Percentiles rank a stretch among this genome's conserved stretches.
These are phyloP conservation scores for Catajapyx aquilonaris DNA, from an alignment of 1,140 invertebrate species.

Conservation along the genomic window DNA sequence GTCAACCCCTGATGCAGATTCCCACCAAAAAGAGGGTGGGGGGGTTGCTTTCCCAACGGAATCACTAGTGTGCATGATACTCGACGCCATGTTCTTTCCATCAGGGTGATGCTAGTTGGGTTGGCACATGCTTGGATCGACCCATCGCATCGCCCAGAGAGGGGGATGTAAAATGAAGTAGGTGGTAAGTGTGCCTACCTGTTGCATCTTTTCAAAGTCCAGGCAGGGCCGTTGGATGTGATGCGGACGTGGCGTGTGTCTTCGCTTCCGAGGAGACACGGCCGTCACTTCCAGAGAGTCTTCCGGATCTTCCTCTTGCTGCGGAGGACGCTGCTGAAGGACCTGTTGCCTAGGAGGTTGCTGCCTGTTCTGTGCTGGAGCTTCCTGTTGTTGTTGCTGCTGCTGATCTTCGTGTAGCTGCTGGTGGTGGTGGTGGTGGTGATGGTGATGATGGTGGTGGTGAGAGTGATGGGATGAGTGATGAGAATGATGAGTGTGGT, in stretches of 20 bases:
- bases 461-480: slow-evolving; percentile 12
- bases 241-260: slow-evolving; percentile 28
- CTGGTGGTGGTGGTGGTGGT: slow-evolving; percentile 8
- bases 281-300: slow-evolving; percentile 7
- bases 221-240: slow-evolving; percentile 60
- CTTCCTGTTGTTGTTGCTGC: slow-evolving; percentile 16
- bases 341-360: background rate
- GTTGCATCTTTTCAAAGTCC: slow-evolving; percentile 93
- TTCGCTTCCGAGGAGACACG: slow-evolving; percentile 29
- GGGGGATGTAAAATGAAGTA: too few relatives aligned
- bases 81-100: too few relatives aligned
- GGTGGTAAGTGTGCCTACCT: too few relatives aligned
- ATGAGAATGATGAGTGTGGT: slow-evolving; percentile 14
- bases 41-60: too few relatives aligned
- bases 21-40: too few relatives aligned
- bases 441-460: slow-evolving; percentile 10
- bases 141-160: too few relatives aligned
- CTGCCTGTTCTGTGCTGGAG: slow-evolving; percentile 7
- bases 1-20: too few relatives aligned
- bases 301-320: too few relatives aligned
- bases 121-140: too few relatives aligned
- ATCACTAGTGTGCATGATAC: too few relatives aligned
- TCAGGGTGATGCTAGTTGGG: too few relatives aligned
- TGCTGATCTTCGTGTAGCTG: too few relatives aligned
- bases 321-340: slow-evolving; percentile 5